These are phyloP conservation scores for Hypolimnas misippus DNA, from an alignment of 2,888 invertebrate genomes.

Conservation along the genomic window DNA sequence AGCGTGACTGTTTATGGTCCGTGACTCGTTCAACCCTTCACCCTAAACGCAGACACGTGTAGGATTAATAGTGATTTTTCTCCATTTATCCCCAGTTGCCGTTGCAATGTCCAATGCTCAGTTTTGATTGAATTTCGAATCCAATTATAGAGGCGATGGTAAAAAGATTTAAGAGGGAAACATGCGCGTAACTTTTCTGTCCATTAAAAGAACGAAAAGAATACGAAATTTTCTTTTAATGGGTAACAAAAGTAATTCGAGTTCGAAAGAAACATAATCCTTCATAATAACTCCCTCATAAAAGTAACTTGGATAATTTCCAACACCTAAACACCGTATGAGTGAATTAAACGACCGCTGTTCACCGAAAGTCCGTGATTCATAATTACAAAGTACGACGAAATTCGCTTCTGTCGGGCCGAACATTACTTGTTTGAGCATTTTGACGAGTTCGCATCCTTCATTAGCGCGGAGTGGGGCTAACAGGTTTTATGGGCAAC, in stretches of 20 bases:
- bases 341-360: conserved; percentile 42
- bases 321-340: conserved; percentile 38
- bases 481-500: conserved; percentile 70
- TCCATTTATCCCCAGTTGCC: conserved; percentile 51
- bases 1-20: conserved; percentile 80
- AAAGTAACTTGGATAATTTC: conserved; percentile 28
- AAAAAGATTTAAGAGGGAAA: conserved; percentile 8
- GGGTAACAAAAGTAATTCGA: not conserved
- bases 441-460: conserved; percentile 60
- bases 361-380: conserved; percentile 51
- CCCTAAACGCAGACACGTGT: conserved; percentile 80
- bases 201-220: not conserved
- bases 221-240: not conserved
- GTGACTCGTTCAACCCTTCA: conserved; percentile 76
- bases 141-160: conserved; percentile 22
- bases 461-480: conserved; percentile 60
- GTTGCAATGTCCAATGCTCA: conserved; percentile 32
- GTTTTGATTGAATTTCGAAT: conserved; percentile 33
- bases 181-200: not conserved
- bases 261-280: conserved; percentile 13
- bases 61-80: conserved; percentile 78
- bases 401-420: conserved; percentile 62
- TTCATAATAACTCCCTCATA: not conserved
- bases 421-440: conserved; percentile 50
- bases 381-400: conserved; percentile 60